These are phyloP conservation scores for Teleiodes luculella DNA, from an alignment of 2,888 invertebrate species.

Conservation along the genomic window DNA sequence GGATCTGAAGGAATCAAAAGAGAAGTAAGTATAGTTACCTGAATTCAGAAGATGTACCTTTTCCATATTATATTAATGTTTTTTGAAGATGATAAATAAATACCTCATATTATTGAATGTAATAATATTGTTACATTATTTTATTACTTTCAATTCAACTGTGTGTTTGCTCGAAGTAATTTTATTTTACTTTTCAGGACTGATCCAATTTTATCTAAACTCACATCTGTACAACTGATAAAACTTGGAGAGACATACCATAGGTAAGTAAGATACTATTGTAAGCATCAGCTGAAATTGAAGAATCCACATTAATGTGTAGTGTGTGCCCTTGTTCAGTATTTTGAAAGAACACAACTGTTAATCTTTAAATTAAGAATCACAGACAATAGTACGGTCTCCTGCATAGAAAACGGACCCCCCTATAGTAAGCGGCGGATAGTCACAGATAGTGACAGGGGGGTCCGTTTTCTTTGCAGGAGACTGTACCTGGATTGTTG, in stretches of 20 bases:
- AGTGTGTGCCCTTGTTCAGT: too few relatives aligned
- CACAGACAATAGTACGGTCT: too few relatives aligned
- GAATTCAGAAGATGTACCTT: not conserved
- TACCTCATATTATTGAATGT: too few relatives aligned
- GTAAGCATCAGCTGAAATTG: not conserved
- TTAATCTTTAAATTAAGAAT: too few relatives aligned
- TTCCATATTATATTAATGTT: not conserved
- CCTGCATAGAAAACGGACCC: too few relatives aligned
- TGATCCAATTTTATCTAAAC: conserved; percentile 41
- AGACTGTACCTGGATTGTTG: too few relatives aligned
- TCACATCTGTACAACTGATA: conserved; percentile 63
- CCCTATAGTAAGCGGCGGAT: too few relatives aligned
- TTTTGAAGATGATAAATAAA: too few relatives aligned
- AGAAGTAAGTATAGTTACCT: conserved; percentile 48
- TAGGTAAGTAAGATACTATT: conserved; percentile 41
- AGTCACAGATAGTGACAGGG: too few relatives aligned
- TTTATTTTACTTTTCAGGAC: conserved; percentile 34
- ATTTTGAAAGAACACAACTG: too few relatives aligned
- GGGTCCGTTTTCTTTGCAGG: too few relatives aligned
- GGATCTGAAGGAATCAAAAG: conserved; percentile 40
- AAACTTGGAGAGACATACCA: conserved; percentile 71
- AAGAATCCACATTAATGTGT: not conserved
- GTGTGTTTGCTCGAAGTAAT: not conserved
- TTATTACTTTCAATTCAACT: not conserved
- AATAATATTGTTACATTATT: not conserved